Base-by-base conservation (phyloP, 1,140 invertebrate species). In the Bicyclus anynana region DNA sequence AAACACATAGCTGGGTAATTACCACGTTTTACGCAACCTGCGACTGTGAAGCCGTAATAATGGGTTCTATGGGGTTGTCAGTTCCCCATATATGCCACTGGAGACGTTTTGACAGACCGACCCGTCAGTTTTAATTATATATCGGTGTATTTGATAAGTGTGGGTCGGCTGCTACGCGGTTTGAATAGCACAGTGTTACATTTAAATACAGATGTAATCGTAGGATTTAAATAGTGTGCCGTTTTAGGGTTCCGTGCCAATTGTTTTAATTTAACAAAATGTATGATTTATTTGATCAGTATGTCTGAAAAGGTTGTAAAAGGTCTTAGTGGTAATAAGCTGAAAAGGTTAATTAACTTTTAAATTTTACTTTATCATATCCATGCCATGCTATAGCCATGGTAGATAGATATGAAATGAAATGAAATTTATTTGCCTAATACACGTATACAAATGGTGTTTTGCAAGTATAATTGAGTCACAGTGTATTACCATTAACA, bases 21-120 rank as follows among this genome's bases (percentile, higher is more conserved):
- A 68, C 54, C 38, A 44, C 40, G 37, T 48, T 59, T 56, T 59
- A 56, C 35, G 62, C 63, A 18, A 62, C 50, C 40, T 27, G 48
- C 62, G 58, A 67, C 54, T 40, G 37, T 40, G 37, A 40, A 40
- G 42, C 38, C 35, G 49, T 81, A 84, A 84, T 84, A 59, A 82
- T 54, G 72, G 72, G 71, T 63, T 80, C 67, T 72, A 74, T 65
- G 63, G 54, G 58, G 63, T 62, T 72, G 73, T 80, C 76, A 74
- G 76, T 61, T 63, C 54, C 49, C 56, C 57, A 67, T 73, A 59
- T 67, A 64, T 69, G 78, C 80, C 81, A 82, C 75, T 67, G 77
- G 75, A 7, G 37, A 84, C 80, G 70, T 77, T 80, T 84, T 80
- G 80, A 84, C 71, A 68, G 78, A 79, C 74, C 58, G 67, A 77